Evolutionary conservation across 2,113 vertebrate genomes (phyloP).

Genomic region (Cinclus cinclus): DNA sequence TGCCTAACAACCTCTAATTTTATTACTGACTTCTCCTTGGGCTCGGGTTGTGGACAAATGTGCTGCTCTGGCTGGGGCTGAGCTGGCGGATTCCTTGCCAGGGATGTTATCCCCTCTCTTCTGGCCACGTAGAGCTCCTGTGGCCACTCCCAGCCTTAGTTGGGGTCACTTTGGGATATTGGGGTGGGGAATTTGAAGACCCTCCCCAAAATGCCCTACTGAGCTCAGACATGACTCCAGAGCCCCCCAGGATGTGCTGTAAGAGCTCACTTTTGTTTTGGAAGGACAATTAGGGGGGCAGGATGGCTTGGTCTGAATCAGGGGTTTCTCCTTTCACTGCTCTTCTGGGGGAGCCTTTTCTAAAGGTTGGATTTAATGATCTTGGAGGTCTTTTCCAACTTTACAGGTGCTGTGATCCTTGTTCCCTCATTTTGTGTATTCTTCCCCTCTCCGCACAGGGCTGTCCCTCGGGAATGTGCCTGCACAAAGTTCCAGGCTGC

Average conservation of each 20-base stretch:
- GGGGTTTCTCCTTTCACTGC: neutral
- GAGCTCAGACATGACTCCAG: neutral
- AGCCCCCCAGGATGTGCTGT: no score
- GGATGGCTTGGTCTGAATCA: neutral
- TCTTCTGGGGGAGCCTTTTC: neutral
- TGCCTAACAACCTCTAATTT: neutral
- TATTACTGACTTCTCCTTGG: neutral
- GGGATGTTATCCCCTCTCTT: neutral
- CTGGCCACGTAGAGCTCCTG: accelerated
- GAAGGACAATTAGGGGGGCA: neutral
- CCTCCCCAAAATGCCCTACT: neutral
- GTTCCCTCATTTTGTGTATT: neutral
- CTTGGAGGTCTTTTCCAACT: neutral
- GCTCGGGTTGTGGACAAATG: neutral
- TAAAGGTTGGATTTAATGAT: accelerated
- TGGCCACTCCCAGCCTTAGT: accelerated
- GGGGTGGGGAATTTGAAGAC: neutral
- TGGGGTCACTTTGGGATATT: neutral
- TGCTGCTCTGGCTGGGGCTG: neutral
- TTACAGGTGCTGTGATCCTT: accelerated
- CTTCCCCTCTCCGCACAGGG: neutral
- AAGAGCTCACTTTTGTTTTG: neutral
- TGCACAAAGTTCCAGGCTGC: neutral
- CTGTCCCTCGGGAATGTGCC: accelerated
- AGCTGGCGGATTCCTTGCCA: neutral